phyloP scores from a whole-genome alignment of 2,888 invertebrate species.

The Cephus runcator region DNA sequence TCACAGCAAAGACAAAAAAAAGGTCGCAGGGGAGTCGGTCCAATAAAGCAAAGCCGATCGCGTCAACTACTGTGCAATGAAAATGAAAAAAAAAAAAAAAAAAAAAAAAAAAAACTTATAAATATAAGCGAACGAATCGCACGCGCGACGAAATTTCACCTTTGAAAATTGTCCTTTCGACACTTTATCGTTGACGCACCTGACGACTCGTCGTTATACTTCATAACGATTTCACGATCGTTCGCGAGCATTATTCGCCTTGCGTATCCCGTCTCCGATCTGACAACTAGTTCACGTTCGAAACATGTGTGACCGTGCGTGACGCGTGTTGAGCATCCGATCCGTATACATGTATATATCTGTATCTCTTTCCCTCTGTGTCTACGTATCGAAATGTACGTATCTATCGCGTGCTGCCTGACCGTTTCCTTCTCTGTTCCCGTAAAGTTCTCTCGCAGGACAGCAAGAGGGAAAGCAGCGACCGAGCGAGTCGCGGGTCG shows the following conservation, averaged over 20 bases:
- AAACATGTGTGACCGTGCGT: not conserved
- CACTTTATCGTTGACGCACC: not conserved
- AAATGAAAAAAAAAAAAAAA: not conserved
- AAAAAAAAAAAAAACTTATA: too few relatives aligned
- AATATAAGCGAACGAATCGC: not conserved
- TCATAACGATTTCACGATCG: not conserved
- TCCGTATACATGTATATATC: not conserved
- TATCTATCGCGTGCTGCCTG: not conserved
- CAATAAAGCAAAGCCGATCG: not conserved
- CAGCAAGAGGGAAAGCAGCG: conserved; percentile 23
- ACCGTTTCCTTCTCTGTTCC: not conserved
- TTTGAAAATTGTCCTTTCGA: not conserved
- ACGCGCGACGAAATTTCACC: not conserved
- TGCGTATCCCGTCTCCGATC: not conserved
- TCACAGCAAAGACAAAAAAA: not conserved
- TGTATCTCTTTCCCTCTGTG: not conserved
- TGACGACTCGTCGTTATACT: not conserved
- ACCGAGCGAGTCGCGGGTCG: conserved; percentile 53
- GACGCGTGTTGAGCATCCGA: not conserved
- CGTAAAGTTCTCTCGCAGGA: not conserved
- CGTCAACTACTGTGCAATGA: not conserved
- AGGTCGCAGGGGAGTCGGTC: not conserved
- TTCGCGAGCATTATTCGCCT: conserved; percentile 5
- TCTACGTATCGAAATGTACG: not conserved
- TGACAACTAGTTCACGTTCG: not conserved